These are phyloP conservation scores for Malurus elegans DNA, from an alignment of 2,113 vertebrate genomes.

Conservation along the genomic window DNA sequence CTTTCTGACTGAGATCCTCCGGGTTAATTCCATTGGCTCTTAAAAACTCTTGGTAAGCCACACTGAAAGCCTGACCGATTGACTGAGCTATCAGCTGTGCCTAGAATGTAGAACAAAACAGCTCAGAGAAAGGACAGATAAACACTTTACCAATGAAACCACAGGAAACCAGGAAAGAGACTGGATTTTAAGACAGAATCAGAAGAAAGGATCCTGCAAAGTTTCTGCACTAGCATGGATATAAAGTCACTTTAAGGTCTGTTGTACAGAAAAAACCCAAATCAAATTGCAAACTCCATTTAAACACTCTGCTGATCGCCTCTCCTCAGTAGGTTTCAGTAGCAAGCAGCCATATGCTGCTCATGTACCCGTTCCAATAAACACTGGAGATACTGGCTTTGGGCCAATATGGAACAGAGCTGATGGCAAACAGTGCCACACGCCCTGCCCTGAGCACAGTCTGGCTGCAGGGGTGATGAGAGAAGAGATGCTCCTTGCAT, in stretches of 20 bases:
- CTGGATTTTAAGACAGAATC: background rate
- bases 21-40: conserved; percentile 98
- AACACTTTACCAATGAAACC: background rate
- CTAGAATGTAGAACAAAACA: conserved; percentile 61
- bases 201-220: background rate
- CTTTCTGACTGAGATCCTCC: conserved; percentile 98
- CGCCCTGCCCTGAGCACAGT: background rate
- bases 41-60: conserved; percentile 98
- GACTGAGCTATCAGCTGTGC: conserved; percentile 98
- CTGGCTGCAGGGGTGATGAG: background rate
- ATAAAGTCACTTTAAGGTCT: background rate
- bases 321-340: background rate
- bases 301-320: background rate
- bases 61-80: conserved; percentile 98
- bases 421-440: background rate
- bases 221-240: background rate
- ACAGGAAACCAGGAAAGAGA: background rate
- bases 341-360: conserved; percentile 25
- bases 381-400: background rate
- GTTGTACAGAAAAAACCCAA: background rate
- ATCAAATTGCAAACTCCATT: background rate
- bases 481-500: background rate
- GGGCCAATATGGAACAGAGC: background rate
- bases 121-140: background rate
- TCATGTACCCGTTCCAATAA: background rate